Base-by-base conservation (phyloP, 2,113 vertebrate genomes). In the Gymnarchus niloticus region DNA sequence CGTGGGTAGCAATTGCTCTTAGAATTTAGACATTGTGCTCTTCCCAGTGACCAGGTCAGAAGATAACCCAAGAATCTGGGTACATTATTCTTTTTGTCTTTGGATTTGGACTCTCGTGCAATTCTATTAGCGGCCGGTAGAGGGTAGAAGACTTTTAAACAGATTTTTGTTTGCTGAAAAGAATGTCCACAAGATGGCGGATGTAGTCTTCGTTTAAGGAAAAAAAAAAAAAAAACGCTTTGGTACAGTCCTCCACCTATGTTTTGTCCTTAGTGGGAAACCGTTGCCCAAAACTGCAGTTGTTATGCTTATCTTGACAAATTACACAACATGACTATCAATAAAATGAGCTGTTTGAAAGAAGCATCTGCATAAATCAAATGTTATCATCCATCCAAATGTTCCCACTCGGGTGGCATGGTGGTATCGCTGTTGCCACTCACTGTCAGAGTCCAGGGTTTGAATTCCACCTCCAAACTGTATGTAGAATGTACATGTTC, bases 181-280 rank as follows among this genome's bases (percentile, higher is more conserved):
- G 9, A 80, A 80, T 78, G 76, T 78, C 76, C 76, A 78, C 76
- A 78, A 78, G 76, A 78, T 80, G 77, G 77, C 77, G 48, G 77
- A 12, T 80, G 44, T 48, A 23, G 44, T 48, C 21, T 51, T 51
- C 77, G n/a, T 78, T 80, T 80, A 80, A 49, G 2, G n/a, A n/a
- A 0, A 80, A 49, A 69, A 49, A 44, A 77, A 78, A 12, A 19
- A 17, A 2, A 9, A 48, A 78, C 17, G 19, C 19, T 49, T 49
- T n/a, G 41, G 46, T 21, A 41, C 28, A 37, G 61, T 69, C 28
- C 61, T 12, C 3, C 61, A 69, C 33, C 2, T 37, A 37, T 17
- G 12, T 69, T 69, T 37, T 69, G n/a, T 41, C 33, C 9, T 37
- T 69, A 37, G 33, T 17, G 14, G 28, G 61, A 69, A 69, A 33